These are phyloP conservation scores for Orius insidiosus DNA, from an alignment of 1,140 invertebrate genomes.

Conservation along the genomic window DNA sequence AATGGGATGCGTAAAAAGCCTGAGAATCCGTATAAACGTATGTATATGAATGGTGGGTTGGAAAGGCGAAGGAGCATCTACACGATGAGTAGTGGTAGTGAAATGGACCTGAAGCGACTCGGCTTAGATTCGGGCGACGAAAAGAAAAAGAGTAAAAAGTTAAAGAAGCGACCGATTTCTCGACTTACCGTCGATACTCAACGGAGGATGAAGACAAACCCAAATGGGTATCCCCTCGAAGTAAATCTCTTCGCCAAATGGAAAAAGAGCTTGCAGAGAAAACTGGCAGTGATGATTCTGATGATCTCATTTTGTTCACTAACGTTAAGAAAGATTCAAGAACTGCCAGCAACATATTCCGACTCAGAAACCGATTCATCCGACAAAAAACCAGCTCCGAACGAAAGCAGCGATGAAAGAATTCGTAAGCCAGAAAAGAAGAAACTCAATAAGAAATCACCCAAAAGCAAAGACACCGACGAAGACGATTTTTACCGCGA, in stretches of 20 bases:
- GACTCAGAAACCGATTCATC: slow-evolving; percentile 42
- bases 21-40: slow-evolving; percentile 49
- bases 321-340: slow-evolving; percentile 24
- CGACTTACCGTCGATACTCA: slow-evolving; percentile 18
- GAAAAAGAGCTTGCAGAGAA: slow-evolving; percentile 37
- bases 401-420: slow-evolving; percentile 73
- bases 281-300: slow-evolving; percentile 37
- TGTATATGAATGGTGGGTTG: slow-evolving; percentile 54
- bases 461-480: slow-evolving; percentile 11
- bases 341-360: slow-evolving; percentile 44
- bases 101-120: slow-evolving; percentile 23
- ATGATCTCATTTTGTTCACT: slow-evolving; percentile 38
- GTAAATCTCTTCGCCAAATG: slow-evolving; percentile 40
- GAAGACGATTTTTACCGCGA: slow-evolving; percentile 26
- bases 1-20: slow-evolving; percentile 44
- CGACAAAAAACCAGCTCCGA: slow-evolving; percentile 29
- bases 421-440: slow-evolving; percentile 32
- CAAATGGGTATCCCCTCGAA: slow-evolving; percentile 26
- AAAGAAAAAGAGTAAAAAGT: slow-evolving; percentile 23
- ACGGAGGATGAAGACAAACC: slow-evolving; percentile 21
- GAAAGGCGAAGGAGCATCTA: slow-evolving; percentile 42
- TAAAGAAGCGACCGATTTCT: slow-evolving; percentile 21
- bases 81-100: slow-evolving; percentile 45
- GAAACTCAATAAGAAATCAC: slow-evolving; percentile 23
- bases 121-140: slow-evolving; percentile 6